Evolutionary conservation across 2,888 invertebrate species (phyloP).

Genomic region (Hipparchia sbordonii): DNA sequence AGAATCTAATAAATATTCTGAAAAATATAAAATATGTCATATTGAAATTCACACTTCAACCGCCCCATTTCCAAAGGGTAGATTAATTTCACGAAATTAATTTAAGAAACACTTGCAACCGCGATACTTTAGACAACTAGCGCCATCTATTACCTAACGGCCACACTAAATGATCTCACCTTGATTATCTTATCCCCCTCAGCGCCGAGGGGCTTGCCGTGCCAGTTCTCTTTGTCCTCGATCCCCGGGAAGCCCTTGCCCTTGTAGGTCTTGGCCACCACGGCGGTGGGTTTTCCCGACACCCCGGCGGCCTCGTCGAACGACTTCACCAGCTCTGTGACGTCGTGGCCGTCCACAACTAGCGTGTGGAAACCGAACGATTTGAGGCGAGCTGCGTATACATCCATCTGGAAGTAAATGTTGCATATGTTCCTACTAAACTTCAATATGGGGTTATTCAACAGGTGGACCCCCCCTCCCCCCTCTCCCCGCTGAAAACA

Average conservation of each 20-base stretch:
- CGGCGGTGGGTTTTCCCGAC: conserved; percentile 93
- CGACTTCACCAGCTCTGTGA: conserved; percentile 94
- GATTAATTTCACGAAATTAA: too few relatives aligned
- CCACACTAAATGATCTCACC: background rate
- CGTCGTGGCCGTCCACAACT: conserved; percentile 98
- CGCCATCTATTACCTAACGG: background rate
- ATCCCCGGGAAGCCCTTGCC: conserved; percentile 95
- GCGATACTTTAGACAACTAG: background rate
- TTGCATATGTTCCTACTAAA: background rate
- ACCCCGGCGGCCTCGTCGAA: conserved; percentile 90
- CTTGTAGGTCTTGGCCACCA: conserved; percentile 98
- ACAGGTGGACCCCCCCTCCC: too few relatives aligned
- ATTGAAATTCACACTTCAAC: too few relatives aligned
- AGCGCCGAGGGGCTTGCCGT: conserved; percentile 97
- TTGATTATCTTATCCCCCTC: conserved; percentile 27
- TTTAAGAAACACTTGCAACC: background rate
- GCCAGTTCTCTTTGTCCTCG: conserved; percentile 98
- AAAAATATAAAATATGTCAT: too few relatives aligned
- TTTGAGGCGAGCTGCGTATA: conserved; percentile 92
- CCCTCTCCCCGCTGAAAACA: too few relatives aligned
- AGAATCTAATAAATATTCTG: too few relatives aligned
- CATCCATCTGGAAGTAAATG: conserved; percentile 80
- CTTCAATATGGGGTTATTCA: too few relatives aligned
- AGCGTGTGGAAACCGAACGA: conserved; percentile 96
- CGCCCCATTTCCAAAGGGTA: too few relatives aligned